These are phyloP conservation scores for Gorsachius goisagi DNA, from an alignment of 2,113 vertebrate genomes.

Conservation along the genomic window DNA sequence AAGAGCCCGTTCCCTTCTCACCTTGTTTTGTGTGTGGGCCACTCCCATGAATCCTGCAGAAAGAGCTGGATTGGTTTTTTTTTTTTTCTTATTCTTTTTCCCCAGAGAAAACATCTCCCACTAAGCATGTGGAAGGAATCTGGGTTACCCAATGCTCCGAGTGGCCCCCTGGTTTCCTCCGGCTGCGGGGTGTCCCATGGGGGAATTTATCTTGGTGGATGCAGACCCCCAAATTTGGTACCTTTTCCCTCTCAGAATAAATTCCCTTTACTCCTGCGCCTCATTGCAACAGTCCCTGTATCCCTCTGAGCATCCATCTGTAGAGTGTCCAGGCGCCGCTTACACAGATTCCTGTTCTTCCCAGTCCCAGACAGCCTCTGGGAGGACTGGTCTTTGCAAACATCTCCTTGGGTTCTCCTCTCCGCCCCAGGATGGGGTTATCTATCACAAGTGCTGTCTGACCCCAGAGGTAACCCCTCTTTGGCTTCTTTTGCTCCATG, in stretches of 20 bases:
- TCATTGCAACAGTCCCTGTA: not conserved
- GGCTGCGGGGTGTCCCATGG: fast-evolving
- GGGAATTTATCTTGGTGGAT: not conserved
- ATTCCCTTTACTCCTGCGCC: fast-evolving
- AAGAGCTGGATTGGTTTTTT: not conserved
- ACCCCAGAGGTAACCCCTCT: not conserved
- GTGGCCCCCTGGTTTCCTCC: fast-evolving
- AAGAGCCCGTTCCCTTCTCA: not conserved
- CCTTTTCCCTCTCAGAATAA: fast-evolving
- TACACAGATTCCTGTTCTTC: not conserved
- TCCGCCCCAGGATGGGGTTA: not conserved
- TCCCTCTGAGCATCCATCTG: not conserved
- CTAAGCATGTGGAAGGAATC: not conserved
- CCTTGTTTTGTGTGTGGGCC: fast-evolving
- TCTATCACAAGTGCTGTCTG: not conserved
- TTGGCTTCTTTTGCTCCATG: fast-evolving
- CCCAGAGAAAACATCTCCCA: fast-evolving
- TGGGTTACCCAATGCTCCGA: not conserved
- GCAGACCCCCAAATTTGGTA: fast-evolving
- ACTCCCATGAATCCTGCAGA: not conserved
- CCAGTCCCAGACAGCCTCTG: not conserved
- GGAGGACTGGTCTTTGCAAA: not conserved
- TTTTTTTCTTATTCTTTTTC: no score
- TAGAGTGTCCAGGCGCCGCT: not conserved
- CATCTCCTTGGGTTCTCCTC: not conserved